These are phyloP conservation scores for Orbicella faveolata DNA, from an alignment of 64 coral and sea anemone genomes.

Conservation along the genomic window DNA sequence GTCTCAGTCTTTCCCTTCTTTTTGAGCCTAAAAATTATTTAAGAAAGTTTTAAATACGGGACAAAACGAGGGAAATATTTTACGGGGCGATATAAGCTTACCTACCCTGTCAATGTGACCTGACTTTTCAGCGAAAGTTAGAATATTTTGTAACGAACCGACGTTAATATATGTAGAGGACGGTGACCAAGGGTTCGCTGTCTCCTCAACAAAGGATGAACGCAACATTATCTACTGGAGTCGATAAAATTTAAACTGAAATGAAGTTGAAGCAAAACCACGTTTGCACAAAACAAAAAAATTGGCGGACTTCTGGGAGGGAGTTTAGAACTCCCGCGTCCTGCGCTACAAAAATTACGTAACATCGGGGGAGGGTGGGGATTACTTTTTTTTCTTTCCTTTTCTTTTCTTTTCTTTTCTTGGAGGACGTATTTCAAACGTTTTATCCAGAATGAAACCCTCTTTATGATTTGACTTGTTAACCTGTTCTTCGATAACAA, in stretches of 20 bases:
- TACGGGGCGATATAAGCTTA: too few species aligned
- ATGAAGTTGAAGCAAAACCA: neutral
- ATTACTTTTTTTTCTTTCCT: too few species aligned
- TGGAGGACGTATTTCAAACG: too few species aligned
- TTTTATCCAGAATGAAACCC: too few species aligned
- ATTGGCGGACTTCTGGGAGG: neutral
- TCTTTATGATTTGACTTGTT: too few species aligned
- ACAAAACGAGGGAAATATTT: too few species aligned
- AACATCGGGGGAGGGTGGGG: neutral
- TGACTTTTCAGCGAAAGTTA: slow-evolving; percentile 71
- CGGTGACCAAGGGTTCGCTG: slow-evolving; percentile 87
- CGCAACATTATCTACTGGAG: neutral
- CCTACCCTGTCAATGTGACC: slow-evolving; percentile 71
- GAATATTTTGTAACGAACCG: slow-evolving; percentile 72
- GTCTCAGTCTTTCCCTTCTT: too few species aligned
- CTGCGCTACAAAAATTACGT: neutral
- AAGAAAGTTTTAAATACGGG: too few species aligned
- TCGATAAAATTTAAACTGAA: neutral
- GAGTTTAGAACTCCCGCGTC: slow-evolving; percentile 52
- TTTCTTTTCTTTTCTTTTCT: too few species aligned
- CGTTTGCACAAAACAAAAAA: neutral
- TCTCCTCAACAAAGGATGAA: slow-evolving; percentile 17
- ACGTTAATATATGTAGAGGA: slow-evolving; percentile 84
- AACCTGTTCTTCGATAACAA: too few species aligned
- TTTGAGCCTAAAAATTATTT: too few species aligned